These are phyloP conservation scores for Cotesia congregata DNA, from an alignment of 2,888 invertebrate genomes.

Conservation along the genomic window DNA sequence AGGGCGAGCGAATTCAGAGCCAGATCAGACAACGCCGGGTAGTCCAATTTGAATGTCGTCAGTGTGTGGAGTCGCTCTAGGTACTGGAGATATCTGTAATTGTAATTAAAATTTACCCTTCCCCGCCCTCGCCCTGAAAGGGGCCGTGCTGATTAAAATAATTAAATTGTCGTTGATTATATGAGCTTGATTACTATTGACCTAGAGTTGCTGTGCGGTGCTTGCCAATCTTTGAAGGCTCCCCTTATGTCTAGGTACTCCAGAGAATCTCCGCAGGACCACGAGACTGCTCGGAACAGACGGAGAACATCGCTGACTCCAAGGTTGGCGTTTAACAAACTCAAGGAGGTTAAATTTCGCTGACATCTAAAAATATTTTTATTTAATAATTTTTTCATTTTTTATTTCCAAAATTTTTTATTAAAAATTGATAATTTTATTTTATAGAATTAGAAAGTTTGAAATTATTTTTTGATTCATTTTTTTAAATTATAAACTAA, in stretches of 20 bases:
- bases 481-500: too few relatives aligned
- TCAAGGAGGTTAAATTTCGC: conserved; percentile 65
- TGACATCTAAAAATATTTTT: conserved; percentile 65
- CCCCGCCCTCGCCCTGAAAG: too few relatives aligned
- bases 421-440: neutral
- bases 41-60: conserved; percentile 69
- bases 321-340: conserved; percentile 70
- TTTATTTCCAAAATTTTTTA: neutral
- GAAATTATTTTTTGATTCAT: too few relatives aligned
- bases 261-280: conserved; percentile 64
- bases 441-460: neutral
- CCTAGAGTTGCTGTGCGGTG: conserved; percentile 64
- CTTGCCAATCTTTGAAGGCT: conserved; percentile 70
- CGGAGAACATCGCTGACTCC: conserved; percentile 69
- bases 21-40: conserved; percentile 69
- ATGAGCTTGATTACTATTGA: conserved; percentile 41
- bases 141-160: neutral
- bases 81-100: conserved; percentile 60
- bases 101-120: neutral
- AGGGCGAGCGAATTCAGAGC: conserved; percentile 68
- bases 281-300: conserved; percentile 67
- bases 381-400: too few relatives aligned
- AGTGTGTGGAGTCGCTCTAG: conserved; percentile 68
- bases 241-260: conserved; percentile 69
- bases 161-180: neutral